Percentiles rank a stretch among this genome's conserved stretches.
phyloP scores from a whole-genome alignment of 2,888 invertebrate genomes.

The Phania funesta region DNA sequence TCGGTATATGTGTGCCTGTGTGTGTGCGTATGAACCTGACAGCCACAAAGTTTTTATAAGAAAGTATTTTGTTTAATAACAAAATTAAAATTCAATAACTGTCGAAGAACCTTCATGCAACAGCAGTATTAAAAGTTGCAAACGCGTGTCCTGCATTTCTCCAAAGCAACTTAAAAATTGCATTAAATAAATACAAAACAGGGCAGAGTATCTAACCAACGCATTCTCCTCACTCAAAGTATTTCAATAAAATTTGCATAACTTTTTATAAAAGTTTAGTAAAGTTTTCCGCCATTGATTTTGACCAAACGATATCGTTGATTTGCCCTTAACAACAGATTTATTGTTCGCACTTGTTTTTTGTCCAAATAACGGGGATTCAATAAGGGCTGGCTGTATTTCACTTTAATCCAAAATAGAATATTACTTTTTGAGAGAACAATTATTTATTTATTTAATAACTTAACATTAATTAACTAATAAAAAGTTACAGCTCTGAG shows the following conservation, averaged over 20 bases:
- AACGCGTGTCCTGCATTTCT: constrained; percentile 59
- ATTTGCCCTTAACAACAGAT: too few relatives aligned
- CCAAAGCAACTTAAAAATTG: constrained; percentile 14
- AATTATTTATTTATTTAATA: too few relatives aligned
- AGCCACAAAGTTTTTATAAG: constrained; percentile 18
- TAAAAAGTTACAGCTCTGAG: too few relatives aligned
- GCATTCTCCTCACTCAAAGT: not conserved
- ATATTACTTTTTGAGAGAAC: too few relatives aligned
- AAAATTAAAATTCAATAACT: constrained; percentile 55
- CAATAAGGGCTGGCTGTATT: too few relatives aligned
- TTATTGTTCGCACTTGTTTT: too few relatives aligned
- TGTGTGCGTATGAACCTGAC: not conserved
- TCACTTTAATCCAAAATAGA: too few relatives aligned
- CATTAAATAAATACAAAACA: constrained; percentile 31
- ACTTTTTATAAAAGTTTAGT: not conserved
- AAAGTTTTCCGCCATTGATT: too few relatives aligned
- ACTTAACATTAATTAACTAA: too few relatives aligned
- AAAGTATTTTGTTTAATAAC: constrained; percentile 48
- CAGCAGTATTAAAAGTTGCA: constrained; percentile 57
- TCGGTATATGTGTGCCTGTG: not conserved
- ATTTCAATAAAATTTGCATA: constrained; percentile 31
- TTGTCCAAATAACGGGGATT: too few relatives aligned
- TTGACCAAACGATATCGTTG: too few relatives aligned
- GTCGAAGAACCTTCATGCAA: constrained; percentile 35
- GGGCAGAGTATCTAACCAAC: not conserved